These are phyloP conservation scores for Drosophila paucipuncta DNA, from an alignment of 2,888 invertebrate species.

Conservation along the genomic window DNA sequence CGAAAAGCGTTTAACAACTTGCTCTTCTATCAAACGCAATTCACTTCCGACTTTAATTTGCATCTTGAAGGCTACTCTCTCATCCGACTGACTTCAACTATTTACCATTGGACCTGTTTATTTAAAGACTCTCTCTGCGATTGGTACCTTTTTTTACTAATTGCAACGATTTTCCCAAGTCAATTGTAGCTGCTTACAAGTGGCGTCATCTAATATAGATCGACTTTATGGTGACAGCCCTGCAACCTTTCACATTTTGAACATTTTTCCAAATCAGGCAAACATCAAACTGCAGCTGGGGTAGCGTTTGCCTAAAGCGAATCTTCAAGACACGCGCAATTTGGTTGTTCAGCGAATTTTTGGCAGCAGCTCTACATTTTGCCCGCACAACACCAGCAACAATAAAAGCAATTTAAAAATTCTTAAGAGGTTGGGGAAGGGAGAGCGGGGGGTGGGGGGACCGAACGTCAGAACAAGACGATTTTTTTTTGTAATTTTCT, in stretches of 20 bases:
- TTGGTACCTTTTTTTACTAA: not conserved
- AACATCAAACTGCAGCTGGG: not conserved
- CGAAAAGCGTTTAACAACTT: not conserved
- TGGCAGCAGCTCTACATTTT: slow-evolving; percentile 30
- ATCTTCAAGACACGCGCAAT: slow-evolving; percentile 49
- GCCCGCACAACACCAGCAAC: slow-evolving; percentile 30
- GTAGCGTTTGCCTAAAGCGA: slow-evolving; percentile 22
- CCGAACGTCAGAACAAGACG: slow-evolving; percentile 37
- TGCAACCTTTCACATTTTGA: slow-evolving; percentile 12
- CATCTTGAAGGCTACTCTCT: too few species aligned
- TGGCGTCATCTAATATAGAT: slow-evolving; percentile 18
- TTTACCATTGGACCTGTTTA: not conserved
- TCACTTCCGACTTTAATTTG: too few species aligned
- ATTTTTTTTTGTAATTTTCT: slow-evolving; percentile 43
- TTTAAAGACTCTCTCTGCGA: not conserved
- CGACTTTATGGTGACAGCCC: slow-evolving; percentile 24
- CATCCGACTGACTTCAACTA: not conserved
- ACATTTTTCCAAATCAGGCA: slow-evolving; percentile 36
- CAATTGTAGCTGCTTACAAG: slow-evolving; percentile 5
- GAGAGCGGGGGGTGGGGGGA: not conserved
- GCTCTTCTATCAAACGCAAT: not conserved
- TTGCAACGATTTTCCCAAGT: not conserved
- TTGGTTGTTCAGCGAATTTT: slow-evolving; percentile 30
- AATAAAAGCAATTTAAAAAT: slow-evolving; percentile 42
- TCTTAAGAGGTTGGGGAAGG: slow-evolving; percentile 8